Evolutionary conservation across 2,797 vertebrate species (phyloP).

Genomic region (Ambastaia sidthimunki): DNA sequence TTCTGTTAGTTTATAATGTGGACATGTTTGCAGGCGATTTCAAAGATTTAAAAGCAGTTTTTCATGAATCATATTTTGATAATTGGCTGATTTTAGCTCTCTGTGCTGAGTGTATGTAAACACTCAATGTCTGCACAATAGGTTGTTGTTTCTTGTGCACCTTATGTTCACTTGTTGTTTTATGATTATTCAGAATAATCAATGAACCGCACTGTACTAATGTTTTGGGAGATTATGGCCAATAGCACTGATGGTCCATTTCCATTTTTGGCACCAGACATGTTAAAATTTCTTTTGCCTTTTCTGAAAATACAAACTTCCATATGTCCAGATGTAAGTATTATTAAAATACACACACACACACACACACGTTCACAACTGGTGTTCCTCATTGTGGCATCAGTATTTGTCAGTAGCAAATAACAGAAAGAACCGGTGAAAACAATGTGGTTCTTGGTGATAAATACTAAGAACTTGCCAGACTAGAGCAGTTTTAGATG

Average conservation of each 20-base stretch:
- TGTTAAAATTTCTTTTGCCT: neutral
- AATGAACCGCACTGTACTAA: neutral
- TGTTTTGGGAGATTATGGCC: neutral
- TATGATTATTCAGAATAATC: neutral
- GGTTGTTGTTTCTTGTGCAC: neutral
- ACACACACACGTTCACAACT: neutral
- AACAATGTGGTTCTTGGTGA: neutral
- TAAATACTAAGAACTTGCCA: neutral
- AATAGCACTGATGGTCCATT: slow-evolving; percentile 3
- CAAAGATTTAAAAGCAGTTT: too few relatives aligned
- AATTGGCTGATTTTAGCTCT: neutral
- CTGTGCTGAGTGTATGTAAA: neutral
- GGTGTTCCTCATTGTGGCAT: neutral
- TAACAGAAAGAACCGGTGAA: neutral
- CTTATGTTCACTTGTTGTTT: neutral
- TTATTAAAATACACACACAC: neutral
- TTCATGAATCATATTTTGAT: neutral
- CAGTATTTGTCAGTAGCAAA: neutral
- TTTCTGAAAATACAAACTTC: neutral
- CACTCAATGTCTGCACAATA: neutral
- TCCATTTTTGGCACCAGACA: slow-evolving; percentile 4
- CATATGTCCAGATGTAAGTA: neutral
- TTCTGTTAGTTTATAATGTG: too few relatives aligned
- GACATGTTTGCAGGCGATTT: too few relatives aligned
- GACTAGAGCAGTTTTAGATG: neutral